Conservation (phyloP, 2,888 invertebrate genomes). For the Rhorus exstirpatorius region DNA sequence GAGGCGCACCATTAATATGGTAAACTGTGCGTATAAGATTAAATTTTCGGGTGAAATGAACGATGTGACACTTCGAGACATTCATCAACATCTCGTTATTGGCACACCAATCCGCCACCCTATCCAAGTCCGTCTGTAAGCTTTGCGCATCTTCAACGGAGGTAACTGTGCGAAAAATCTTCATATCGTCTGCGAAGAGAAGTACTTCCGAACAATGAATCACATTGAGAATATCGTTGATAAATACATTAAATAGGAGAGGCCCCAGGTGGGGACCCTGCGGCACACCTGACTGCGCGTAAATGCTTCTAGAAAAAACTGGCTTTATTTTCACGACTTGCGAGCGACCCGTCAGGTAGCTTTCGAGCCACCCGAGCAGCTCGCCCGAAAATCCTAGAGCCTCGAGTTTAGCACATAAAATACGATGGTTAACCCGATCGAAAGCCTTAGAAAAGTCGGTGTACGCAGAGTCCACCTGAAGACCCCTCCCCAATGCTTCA, state of each 20-base stretch:
- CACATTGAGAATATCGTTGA: background rate
- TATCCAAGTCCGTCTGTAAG: background rate
- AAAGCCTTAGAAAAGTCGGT: constrained; percentile 75
- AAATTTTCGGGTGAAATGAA: background rate
- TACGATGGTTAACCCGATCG: constrained; percentile 69
- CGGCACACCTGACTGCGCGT: background rate
- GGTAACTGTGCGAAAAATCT: background rate
- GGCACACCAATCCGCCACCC: background rate
- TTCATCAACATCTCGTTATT: background rate
- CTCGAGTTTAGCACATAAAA: constrained; percentile 25
- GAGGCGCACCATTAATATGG: background rate
- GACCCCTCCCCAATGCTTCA: constrained; percentile 56
- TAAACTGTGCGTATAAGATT: background rate
- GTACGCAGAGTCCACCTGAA: constrained; percentile 68
- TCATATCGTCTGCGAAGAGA: background rate
- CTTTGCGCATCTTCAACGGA: background rate
- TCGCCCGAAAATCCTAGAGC: background rate
- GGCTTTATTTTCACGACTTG: background rate
- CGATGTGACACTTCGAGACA: background rate
- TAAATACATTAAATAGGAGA: background rate
- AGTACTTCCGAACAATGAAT: background rate
- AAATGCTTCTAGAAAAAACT: background rate
- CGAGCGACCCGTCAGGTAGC: background rate
- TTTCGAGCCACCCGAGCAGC: background rate
- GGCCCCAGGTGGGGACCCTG: background rate